Evolutionary conservation across 2,113 vertebrate genomes (phyloP).

Genomic region (Nycticebus coucang): DNA sequence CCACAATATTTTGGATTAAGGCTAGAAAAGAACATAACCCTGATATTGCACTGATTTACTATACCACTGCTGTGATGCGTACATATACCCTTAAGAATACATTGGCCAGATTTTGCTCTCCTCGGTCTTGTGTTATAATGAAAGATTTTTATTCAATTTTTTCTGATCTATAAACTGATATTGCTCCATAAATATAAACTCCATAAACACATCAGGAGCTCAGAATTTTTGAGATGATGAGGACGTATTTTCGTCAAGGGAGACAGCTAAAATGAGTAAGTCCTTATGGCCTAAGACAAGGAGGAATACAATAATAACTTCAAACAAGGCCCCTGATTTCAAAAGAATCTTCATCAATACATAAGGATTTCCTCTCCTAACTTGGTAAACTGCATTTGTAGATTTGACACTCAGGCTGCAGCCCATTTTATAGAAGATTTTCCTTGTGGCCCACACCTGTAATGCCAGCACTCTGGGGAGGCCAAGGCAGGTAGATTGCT

Average conservation of each 20-base stretch:
- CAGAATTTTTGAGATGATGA: neutral
- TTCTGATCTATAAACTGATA: conserved; percentile 24
- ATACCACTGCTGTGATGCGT: neutral
- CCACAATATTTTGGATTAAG: neutral
- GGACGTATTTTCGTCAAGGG: conserved; percentile 46
- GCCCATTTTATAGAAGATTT: neutral
- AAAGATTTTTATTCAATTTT: neutral
- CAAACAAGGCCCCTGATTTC: neutral
- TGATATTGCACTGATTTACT: neutral
- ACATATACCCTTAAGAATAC: conserved; percentile 3
- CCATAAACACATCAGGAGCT: neutral
- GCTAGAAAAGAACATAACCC: neutral
- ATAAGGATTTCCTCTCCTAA: neutral
- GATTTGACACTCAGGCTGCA: neutral
- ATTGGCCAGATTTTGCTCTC: neutral
- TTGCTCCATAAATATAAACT: conserved; percentile 43
- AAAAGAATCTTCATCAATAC: neutral
- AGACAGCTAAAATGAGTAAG: conserved; percentile 48
- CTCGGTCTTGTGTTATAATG: neutral
- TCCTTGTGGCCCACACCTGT: neutral
- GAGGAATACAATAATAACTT: neutral
- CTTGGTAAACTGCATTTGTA: neutral
- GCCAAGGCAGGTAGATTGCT: no score
- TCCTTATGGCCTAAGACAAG: neutral
- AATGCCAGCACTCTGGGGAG: no score